Evolutionary conservation across 2,113 vertebrate species (phyloP).

Genomic region (Malurus melanocephalus): DNA sequence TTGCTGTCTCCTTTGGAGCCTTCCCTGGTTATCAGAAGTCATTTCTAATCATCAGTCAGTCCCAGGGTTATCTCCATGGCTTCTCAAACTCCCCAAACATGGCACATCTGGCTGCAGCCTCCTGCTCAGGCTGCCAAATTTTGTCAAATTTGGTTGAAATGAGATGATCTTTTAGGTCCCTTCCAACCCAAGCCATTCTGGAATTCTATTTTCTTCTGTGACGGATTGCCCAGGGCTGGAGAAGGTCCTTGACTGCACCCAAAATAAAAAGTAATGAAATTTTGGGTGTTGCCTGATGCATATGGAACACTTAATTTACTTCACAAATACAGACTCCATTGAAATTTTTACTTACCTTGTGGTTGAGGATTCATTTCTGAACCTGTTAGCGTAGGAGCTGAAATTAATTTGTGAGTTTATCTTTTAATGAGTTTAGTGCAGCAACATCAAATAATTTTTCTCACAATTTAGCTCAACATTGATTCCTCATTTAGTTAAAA

Average conservation of each 20-base stretch:
- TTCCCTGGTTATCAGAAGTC: neutral
- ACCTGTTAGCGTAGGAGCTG: neutral
- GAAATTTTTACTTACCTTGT: neutral
- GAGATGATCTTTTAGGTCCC: neutral
- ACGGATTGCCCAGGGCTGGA: neutral
- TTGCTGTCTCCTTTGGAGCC: neutral
- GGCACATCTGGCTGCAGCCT: neutral
- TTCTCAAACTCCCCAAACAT: neutral
- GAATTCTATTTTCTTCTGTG: neutral
- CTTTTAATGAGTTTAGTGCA: constrained; percentile 4
- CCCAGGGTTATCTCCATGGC: neutral
- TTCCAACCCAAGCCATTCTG: neutral
- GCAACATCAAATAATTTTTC: constrained; percentile 32
- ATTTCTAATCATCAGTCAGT: neutral
- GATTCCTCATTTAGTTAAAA: constrained; percentile 53
- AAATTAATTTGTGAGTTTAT: constrained; percentile 47
- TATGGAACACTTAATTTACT: neutral
- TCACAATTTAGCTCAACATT: constrained; percentile 26
- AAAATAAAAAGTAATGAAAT: no score
- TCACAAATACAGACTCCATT: accelerated
- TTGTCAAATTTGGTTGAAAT: neutral
- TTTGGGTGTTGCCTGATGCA: neutral
- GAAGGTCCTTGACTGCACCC: neutral
- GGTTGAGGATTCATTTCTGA: neutral
- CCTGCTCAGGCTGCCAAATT: neutral